These are phyloP conservation scores for Eidolon helvum DNA, from an alignment of 2,113 vertebrate genomes.

Conservation along the genomic window DNA sequence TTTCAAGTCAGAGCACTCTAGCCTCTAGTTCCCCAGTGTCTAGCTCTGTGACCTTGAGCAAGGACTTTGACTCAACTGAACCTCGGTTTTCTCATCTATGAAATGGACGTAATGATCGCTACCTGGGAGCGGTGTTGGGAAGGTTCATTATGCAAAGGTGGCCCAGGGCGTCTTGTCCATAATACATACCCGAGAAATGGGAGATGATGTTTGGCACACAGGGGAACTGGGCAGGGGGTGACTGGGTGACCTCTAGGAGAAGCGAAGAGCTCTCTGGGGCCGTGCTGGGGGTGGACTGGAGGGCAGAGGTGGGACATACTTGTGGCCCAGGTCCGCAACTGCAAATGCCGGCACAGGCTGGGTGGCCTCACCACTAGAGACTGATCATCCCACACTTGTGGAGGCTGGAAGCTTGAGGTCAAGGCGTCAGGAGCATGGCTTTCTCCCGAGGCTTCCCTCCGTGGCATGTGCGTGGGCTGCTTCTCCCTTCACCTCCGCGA, in stretches of 20 bases:
- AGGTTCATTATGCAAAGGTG: neutral
- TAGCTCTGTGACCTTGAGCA: neutral
- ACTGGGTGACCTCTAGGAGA: neutral
- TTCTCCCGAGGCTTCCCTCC: neutral
- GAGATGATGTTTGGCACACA: neutral
- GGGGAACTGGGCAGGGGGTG: neutral
- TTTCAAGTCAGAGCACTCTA: neutral
- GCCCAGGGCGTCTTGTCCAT: neutral
- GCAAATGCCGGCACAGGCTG: neutral
- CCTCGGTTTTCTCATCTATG: neutral
- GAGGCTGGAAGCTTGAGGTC: neutral
- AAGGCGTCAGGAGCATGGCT: neutral
- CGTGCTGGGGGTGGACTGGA: neutral
- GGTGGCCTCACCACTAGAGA: neutral
- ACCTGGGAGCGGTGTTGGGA: neutral
- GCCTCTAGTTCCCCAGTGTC: neutral
- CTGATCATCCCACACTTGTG: neutral
- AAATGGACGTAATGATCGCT: neutral
- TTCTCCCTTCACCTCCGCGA: neutral
- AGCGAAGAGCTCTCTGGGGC: neutral
- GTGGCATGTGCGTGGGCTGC: rapidly evolving
- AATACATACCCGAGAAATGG: neutral
- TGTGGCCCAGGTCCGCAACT: neutral
- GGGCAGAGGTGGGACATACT: neutral
- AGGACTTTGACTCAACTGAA: neutral